phyloP scores from a whole-genome alignment of 2,797 vertebrate genomes.

The Simalia tracyae region DNA sequence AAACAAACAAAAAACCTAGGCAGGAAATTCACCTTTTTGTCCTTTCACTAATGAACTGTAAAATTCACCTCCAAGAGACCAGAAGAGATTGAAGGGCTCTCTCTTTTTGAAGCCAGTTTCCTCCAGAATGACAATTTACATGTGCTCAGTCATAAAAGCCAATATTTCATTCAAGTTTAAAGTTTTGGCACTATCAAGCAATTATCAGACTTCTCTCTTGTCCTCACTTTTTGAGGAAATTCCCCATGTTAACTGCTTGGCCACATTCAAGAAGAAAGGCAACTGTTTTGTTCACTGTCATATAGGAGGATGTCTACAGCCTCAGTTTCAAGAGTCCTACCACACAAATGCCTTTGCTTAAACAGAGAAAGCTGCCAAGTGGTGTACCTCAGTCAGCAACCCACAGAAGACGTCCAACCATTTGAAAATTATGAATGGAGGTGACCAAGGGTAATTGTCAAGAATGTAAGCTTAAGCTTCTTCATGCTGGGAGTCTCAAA shows the following conservation, averaged over 20 bases:
- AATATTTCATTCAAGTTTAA: not conserved
- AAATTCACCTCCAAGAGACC: slow-evolving; percentile 21
- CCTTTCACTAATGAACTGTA: slow-evolving; percentile 32
- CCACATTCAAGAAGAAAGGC: not conserved
- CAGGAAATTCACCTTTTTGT: not conserved
- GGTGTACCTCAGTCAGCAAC: fast-evolving
- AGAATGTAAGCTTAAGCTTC: slow-evolving; percentile 29
- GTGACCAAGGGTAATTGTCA: slow-evolving; percentile 27
- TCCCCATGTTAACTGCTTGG: not conserved
- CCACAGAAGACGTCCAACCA: not conserved
- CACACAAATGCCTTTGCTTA: not conserved
- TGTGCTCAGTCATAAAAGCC: not conserved
- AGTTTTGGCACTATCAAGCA: not conserved
- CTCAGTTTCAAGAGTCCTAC: not conserved
- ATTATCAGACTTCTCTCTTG: not conserved
- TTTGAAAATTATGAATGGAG: not conserved
- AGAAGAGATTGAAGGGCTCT: not conserved
- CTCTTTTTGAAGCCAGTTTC: not conserved
- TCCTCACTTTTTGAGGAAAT: not conserved
- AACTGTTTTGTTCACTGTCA: not conserved
- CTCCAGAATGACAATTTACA: not conserved
- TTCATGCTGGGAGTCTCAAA: slow-evolving; percentile 12
- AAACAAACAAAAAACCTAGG: not conserved
- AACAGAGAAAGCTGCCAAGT: slow-evolving; percentile 7
- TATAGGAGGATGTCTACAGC: not conserved